Evolutionary conservation across 2,113 vertebrate genomes (phyloP).

Genomic region (Chinchilla lanigera): DNA sequence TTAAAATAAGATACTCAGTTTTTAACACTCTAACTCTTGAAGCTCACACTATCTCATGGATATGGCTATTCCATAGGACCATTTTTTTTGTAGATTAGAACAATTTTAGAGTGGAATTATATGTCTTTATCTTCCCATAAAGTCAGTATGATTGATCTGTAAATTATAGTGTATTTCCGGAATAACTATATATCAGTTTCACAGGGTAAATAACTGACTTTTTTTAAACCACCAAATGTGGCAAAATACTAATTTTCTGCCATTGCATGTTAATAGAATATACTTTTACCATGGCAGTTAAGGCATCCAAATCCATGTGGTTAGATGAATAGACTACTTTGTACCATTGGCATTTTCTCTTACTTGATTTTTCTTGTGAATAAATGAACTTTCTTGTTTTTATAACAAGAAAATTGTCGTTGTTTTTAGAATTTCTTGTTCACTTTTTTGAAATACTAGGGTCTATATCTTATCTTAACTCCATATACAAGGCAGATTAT

Average conservation of each 20-base stretch:
- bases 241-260: constrained; percentile 61
- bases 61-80: background rate
- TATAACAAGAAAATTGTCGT: background rate
- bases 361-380: constrained; percentile 5
- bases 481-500: background rate
- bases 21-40: constrained; percentile 9
- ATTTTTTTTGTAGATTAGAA: constrained; percentile 76
- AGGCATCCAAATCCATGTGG: constrained; percentile 24
- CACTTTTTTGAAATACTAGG: background rate
- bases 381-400: background rate
- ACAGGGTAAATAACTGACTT: constrained; percentile 50
- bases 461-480: background rate
- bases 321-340: constrained; percentile 10
- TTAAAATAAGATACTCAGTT: constrained; percentile 43
- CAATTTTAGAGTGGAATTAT: constrained; percentile 65
- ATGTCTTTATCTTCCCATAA: background rate
- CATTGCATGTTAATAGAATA: constrained; percentile 44
- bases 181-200: background rate
- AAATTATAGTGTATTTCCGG: constrained; percentile 65
- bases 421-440: constrained; percentile 31
- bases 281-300: background rate
- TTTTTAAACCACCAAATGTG: constrained; percentile 7
- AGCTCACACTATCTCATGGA: constrained; percentile 7
- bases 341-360: constrained; percentile 1
- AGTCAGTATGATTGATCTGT: constrained; percentile 50